A percentile compares a stretch with the other conserved stretches of the same genome.
phyloP scores from a whole-genome alignment of 30 jellyfish, hydroid and myxozoan species.

The Chironex yamaguchii region DNA sequence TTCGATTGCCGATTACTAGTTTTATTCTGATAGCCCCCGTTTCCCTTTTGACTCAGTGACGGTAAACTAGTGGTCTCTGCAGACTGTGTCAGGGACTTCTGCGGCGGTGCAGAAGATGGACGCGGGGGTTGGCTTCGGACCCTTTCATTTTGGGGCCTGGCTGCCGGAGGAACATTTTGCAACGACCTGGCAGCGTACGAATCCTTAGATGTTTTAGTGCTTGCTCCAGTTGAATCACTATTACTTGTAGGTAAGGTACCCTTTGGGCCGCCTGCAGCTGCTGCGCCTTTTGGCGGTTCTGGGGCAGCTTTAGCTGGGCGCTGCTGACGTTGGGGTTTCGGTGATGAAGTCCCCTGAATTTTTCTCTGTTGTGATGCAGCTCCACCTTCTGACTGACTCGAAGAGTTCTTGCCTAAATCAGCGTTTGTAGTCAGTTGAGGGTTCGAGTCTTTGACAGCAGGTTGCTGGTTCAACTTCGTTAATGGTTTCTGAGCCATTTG shows the following conservation, averaged over 20 bases:
- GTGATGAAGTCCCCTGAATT: slow-evolving; percentile 44
- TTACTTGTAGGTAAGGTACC: neutral
- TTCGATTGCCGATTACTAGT: neutral
- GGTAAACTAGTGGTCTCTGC: neutral
- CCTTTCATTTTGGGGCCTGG: slow-evolving; percentile 11
- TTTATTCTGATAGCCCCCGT: neutral
- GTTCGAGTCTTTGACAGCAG: neutral
- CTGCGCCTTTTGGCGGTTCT: slow-evolving; percentile 2
- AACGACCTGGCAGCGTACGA: slow-evolving; percentile 92
- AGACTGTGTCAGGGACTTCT: neutral
- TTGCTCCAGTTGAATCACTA: neutral
- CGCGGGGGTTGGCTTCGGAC: neutral
- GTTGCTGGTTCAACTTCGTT: neutral
- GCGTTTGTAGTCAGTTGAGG: neutral
- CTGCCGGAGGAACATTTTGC: slow-evolving; percentile 3
- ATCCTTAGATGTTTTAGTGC: slow-evolving; percentile 53
- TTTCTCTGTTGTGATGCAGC: neutral
- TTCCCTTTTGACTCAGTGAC: neutral
- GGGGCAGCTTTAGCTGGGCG: neutral
- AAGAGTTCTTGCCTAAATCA: neutral
- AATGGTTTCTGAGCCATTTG: slow-evolving; percentile 98
- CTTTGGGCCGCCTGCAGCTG: neutral
- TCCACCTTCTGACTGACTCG: neutral
- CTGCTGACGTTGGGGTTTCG: neutral
- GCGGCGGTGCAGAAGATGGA: neutral